These are phyloP conservation scores for Apogon hyalosoma DNA, from an alignment of 2,797 vertebrate genomes.

Conservation along the genomic window DNA sequence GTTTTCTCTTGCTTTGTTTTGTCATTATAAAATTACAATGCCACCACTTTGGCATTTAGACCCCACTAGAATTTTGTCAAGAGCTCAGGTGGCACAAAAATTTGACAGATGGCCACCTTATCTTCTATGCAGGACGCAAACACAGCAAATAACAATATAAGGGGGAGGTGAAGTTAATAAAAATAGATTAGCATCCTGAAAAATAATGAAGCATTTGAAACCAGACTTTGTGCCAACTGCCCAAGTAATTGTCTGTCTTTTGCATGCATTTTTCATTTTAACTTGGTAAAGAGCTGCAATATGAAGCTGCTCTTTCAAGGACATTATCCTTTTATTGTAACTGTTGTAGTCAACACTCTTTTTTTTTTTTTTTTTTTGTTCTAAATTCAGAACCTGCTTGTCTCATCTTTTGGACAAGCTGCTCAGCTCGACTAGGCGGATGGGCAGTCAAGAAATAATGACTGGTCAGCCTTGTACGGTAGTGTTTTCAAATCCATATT, in stretches of 20 bases:
- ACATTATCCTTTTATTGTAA: conserved; percentile 45
- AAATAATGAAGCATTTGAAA: conserved; percentile 33
- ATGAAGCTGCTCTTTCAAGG: conserved; percentile 35
- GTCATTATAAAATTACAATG: too few species aligned
- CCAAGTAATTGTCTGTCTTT: conserved; percentile 31
- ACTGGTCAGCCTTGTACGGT: conserved; percentile 28
- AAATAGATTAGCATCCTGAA: conserved; percentile 10
- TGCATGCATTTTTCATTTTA: conserved; percentile 15
- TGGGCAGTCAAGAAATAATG: conserved; percentile 27
- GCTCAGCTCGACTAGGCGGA: conserved; percentile 31
- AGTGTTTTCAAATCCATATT: conserved; percentile 62
- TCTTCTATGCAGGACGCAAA: too few species aligned
- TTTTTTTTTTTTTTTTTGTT: conserved; percentile 27
- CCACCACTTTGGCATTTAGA: too few species aligned
- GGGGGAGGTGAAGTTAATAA: neutral
- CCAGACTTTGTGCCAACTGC: conserved; percentile 19
- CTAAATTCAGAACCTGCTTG: conserved; percentile 22
- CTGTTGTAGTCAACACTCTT: neutral
- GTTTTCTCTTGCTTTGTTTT: too few species aligned
- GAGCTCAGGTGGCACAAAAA: too few species aligned
- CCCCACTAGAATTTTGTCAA: too few species aligned
- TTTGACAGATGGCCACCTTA: too few species aligned
- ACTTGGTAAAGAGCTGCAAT: conserved; percentile 32
- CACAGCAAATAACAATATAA: conserved; percentile 5
- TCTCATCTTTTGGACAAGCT: conserved; percentile 26